Percentiles rank a stretch among this genome's conserved stretches.
These are phyloP conservation scores for Stramonita haemastoma DNA, from an alignment of 2,888 invertebrate species.

Conservation along the genomic window DNA sequence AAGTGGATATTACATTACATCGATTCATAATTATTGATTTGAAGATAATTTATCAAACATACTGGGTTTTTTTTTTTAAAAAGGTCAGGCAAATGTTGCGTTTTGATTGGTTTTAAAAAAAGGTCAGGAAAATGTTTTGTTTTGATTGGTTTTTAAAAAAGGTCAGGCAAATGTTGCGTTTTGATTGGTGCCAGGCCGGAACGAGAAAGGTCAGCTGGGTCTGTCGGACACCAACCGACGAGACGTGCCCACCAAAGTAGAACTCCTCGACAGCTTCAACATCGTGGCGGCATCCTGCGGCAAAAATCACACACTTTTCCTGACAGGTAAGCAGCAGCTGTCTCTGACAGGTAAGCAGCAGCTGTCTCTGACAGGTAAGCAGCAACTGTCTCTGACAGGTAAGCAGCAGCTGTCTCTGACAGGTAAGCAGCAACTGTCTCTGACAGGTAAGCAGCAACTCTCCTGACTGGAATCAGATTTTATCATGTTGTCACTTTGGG, in stretches of 20 bases:
- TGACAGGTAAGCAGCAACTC: slow-evolving; percentile 87
- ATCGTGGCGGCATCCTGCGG: slow-evolving; percentile 93
- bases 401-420: slow-evolving; percentile 84
- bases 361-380: slow-evolving; percentile 83
- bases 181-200: slow-evolving; percentile 80
- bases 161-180: background rate
- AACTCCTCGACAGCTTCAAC: slow-evolving; percentile 86
- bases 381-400: slow-evolving; percentile 92
- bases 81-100: too few relatives aligned
- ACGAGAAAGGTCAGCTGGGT: slow-evolving; percentile 91
- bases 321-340: slow-evolving; percentile 85
- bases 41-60: too few relatives aligned
- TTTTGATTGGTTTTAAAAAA: too few relatives aligned
- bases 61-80: too few relatives aligned
- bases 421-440: slow-evolving; percentile 87
- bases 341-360: slow-evolving; percentile 84
- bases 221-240: slow-evolving; percentile 84
- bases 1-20: too few relatives aligned
- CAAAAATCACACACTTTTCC: slow-evolving; percentile 91
- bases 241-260: slow-evolving; percentile 87
- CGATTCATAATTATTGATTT: too few relatives aligned
- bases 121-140: too few relatives aligned
- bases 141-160: background rate
- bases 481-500: too few relatives aligned
- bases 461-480: too few relatives aligned